A percentile compares a stretch with the other conserved stretches of the same genome.
phyloP scores from a whole-genome alignment of 2,888 invertebrate genomes.

The Allacma fusca region DNA sequence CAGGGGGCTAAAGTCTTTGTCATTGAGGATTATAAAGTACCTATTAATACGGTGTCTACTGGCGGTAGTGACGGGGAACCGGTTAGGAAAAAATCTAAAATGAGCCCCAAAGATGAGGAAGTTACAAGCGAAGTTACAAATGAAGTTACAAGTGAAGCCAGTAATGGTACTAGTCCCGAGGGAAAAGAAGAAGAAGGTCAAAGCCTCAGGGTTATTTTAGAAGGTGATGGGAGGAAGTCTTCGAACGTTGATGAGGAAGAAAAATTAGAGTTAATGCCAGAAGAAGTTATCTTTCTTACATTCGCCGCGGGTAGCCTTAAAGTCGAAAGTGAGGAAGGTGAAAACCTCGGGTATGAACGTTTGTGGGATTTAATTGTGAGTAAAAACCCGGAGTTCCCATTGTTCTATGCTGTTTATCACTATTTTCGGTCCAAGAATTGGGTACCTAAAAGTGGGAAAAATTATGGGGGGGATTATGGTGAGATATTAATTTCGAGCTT shows the following conservation, averaged over 20 bases:
- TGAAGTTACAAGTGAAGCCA: no score
- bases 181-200: neutral
- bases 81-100: neutral
- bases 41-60: neutral
- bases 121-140: no score
- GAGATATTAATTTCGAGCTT: constrained; percentile 29
- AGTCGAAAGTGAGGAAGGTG: constrained; percentile 48
- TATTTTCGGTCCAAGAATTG: constrained; percentile 60
- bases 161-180: neutral
- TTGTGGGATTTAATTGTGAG: constrained; percentile 54
- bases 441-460: constrained; percentile 56
- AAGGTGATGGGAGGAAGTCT: neutral
- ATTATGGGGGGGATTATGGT: constrained; percentile 58
- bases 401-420: constrained; percentile 58
- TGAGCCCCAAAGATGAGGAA: neutral
- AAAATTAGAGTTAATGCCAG: constrained; percentile 56
- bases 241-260: constrained; percentile 38
- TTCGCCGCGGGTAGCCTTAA: constrained; percentile 59
- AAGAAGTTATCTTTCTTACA: constrained; percentile 59
- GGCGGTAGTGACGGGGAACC: neutral
- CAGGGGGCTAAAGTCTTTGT: neutral
- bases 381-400: constrained; percentile 54
- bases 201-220: neutral
- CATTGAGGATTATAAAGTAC: neutral
- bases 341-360: constrained; percentile 47